phyloP scores from a whole-genome alignment of 1,140 invertebrate species.

The Drepana arcuata region DNA sequence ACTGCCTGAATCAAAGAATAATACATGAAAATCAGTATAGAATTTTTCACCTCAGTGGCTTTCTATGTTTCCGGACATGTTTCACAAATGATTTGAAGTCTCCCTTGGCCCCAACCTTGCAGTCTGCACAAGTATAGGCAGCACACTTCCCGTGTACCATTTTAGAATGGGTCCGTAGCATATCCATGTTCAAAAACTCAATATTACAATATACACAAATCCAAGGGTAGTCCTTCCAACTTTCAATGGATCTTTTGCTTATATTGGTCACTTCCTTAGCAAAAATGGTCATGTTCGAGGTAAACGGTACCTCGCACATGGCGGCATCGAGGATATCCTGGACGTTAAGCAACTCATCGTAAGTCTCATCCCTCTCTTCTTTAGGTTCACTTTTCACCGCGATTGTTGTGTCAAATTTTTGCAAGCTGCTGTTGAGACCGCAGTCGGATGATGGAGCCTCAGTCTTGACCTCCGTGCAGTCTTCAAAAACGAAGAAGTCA shows the following conservation, averaged over 20 bases:
- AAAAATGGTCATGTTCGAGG: constrained; percentile 14
- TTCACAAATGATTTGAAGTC: constrained; percentile 16
- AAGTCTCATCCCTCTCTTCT: background rate
- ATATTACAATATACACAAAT: constrained; percentile 18
- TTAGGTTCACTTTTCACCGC: background rate
- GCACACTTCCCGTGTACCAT: constrained; percentile 20
- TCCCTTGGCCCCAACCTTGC: constrained; percentile 11
- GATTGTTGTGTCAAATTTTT: background rate
- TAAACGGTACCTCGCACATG: constrained; percentile 7
- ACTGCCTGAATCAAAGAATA: too few relatives aligned
- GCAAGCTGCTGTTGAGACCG: background rate
- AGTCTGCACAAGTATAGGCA: constrained; percentile 22
- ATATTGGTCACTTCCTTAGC: constrained; percentile 9
- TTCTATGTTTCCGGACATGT: constrained; percentile 24
- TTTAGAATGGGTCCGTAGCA: constrained; percentile 19
- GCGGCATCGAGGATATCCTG: background rate
- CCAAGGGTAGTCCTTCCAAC: constrained; percentile 22
- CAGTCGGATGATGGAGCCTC: background rate
- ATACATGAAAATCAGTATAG: too few relatives aligned
- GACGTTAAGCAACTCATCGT: background rate
- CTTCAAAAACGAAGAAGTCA: constrained; percentile 1
- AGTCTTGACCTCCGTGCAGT: background rate
- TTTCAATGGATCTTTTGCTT: constrained; percentile 9
- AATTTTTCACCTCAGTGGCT: constrained; percentile 11
- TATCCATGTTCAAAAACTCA: constrained; percentile 18